These are phyloP conservation scores for Cataglyphis albicans DNA, from an alignment of 2,888 invertebrate species.

Conservation along the genomic window DNA sequence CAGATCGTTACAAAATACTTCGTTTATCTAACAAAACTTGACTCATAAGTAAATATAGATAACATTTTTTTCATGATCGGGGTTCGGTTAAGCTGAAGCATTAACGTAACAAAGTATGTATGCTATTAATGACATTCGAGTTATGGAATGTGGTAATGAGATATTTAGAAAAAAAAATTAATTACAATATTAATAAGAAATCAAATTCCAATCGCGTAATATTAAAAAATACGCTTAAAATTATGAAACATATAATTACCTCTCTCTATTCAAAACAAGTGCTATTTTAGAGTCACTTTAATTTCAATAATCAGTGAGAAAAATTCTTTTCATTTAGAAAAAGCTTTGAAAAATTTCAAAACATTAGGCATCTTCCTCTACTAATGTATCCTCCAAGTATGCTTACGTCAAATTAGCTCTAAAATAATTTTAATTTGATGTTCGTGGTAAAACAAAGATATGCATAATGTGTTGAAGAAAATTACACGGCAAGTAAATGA, in stretches of 20 bases:
- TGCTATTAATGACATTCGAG: neutral
- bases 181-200: neutral
- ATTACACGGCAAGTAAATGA: neutral
- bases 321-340: neutral
- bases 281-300: neutral
- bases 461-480: neutral
- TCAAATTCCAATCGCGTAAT: neutral
- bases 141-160: neutral
- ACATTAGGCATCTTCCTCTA: neutral
- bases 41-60: neutral
- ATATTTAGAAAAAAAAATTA: neutral
- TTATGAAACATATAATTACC: neutral
- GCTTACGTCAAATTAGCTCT: neutral
- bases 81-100: neutral
- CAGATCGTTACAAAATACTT: neutral
- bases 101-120: neutral
- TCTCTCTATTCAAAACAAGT: neutral
- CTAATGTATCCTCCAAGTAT: neutral
- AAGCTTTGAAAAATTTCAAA: neutral
- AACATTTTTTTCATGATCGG: slow-evolving; percentile 9
- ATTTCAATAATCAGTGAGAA: neutral
- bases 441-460: neutral
- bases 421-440: neutral
- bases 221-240: neutral
- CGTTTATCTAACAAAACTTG: neutral